phyloP scores from a whole-genome alignment of 2,113 vertebrate genomes.

The Paramormyrops kingsleyae region DNA sequence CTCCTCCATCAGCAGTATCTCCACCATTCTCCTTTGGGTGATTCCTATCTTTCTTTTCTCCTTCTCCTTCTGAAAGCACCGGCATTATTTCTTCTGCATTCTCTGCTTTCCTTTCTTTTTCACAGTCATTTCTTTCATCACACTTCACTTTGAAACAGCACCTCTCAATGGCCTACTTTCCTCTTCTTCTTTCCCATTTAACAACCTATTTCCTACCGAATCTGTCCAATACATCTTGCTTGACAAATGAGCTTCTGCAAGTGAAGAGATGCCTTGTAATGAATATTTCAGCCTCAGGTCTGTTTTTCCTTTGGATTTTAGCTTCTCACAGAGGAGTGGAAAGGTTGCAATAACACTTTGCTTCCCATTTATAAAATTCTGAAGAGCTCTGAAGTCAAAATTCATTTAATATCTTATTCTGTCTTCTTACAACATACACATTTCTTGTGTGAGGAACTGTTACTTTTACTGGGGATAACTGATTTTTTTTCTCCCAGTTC shows the following conservation, averaged over 20 bases:
- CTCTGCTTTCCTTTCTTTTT: not conserved
- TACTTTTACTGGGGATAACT: slow-evolving; percentile 14
- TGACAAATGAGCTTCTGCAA: not conserved
- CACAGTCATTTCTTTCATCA: not conserved
- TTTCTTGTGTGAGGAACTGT: not conserved
- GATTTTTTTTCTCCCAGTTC: not conserved
- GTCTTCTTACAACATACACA: slow-evolving; percentile 9
- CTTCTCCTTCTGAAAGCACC: not conserved
- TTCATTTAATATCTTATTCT: not conserved
- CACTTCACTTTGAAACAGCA: not conserved
- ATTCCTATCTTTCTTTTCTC: not conserved
- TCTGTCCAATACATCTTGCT: not conserved
- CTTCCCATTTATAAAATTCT: slow-evolving; percentile 15
- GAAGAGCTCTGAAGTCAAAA: slow-evolving; percentile 12
- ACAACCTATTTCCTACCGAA: not conserved
- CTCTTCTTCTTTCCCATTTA: not conserved
- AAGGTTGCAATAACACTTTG: slow-evolving; percentile 17
- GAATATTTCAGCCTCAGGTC: not conserved
- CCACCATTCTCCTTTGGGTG: not conserved
- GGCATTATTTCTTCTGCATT: not conserved
- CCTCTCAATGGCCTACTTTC: not conserved
- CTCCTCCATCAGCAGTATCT: not conserved
- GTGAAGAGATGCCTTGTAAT: slow-evolving; percentile 9
- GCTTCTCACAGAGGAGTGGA: not conserved
- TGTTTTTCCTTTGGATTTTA: slow-evolving; percentile 16